phyloP scores from a whole-genome alignment of 2,113 vertebrate genomes.

The Helogale parvula region DNA sequence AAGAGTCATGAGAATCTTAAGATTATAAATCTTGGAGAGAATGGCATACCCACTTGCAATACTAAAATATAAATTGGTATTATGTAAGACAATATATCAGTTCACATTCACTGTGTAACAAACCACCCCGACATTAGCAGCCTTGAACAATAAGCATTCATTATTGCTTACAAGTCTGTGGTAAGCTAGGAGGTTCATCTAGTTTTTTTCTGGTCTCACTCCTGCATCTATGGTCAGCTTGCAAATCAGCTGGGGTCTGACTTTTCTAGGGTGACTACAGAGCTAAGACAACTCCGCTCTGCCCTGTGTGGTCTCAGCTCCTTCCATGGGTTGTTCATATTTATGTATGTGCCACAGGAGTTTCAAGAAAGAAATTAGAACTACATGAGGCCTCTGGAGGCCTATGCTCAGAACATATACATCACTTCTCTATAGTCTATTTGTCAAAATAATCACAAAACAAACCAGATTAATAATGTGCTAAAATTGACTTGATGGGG shows the following conservation, averaged over 20 bases:
- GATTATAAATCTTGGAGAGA: slow-evolving; percentile 5
- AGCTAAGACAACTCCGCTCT: background rate
- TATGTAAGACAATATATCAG: background rate
- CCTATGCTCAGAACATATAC: background rate
- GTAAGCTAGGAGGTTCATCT: background rate
- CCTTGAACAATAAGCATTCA: background rate
- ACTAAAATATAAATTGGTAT: background rate
- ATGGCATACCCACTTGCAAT: background rate
- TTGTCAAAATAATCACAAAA: background rate
- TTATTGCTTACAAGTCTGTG: background rate
- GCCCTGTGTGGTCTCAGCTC: background rate
- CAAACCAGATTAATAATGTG: background rate
- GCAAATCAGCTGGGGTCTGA: background rate
- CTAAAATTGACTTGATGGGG: background rate
- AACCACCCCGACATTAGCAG: background rate
- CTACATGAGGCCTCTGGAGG: background rate
- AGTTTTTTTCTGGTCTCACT: background rate
- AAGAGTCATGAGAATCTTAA: background rate
- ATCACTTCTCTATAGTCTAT: background rate
- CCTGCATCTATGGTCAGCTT: background rate
- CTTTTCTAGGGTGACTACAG: background rate
- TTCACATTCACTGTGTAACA: background rate
- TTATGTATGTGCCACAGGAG: background rate
- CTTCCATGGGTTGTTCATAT: background rate
- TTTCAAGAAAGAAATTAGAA: background rate